A percentile compares a stretch with the other conserved stretches of the same genome.
Conservation (phyloP, 2,888 invertebrate genomes). For the Gasteruption jaculator region DNA sequence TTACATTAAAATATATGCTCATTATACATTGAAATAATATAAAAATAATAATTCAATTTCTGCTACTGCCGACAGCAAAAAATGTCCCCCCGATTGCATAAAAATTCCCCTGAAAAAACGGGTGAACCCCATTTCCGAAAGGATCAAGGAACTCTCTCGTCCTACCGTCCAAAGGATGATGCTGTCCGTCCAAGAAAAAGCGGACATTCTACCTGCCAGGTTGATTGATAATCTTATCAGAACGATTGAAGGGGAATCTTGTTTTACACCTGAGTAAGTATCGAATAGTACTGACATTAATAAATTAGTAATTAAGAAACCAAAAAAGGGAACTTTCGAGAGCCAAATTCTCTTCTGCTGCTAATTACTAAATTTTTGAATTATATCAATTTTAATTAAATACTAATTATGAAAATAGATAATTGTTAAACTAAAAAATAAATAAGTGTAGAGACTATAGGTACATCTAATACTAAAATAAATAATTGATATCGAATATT, state of each 20-base stretch:
- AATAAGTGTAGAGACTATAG: too few relatives aligned
- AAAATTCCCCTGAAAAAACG: conserved; percentile 21
- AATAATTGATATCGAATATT: too few relatives aligned
- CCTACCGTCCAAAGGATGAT: conserved; percentile 34
- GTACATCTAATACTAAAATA: too few relatives aligned
- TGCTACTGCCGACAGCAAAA: conserved; percentile 25
- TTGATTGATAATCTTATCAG: conserved; percentile 37
- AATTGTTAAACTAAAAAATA: too few relatives aligned
- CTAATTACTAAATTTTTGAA: too few relatives aligned
- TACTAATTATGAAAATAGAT: too few relatives aligned
- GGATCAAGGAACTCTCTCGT: conserved; percentile 37
- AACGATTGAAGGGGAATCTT: conserved; percentile 35
- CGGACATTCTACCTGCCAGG: conserved; percentile 29
- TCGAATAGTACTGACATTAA: too few relatives aligned
- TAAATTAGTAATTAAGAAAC: too few relatives aligned
- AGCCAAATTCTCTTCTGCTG: too few relatives aligned
- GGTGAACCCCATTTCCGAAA: conserved; percentile 27
- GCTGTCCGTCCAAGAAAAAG: conserved; percentile 33
- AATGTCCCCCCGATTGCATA: conserved; percentile 29
- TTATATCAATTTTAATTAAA: too few relatives aligned
- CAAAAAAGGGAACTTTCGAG: too few relatives aligned
- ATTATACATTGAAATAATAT: not conserved
- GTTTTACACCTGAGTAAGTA: conserved; percentile 46
- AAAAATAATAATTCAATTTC: not conserved
- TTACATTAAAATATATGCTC: too few relatives aligned